A percentile compares a stretch with the other conserved stretches of the same genome.
These are phyloP conservation scores for Etheostoma cragini DNA, from an alignment of 2,113 vertebrate species.

Conservation along the genomic window DNA sequence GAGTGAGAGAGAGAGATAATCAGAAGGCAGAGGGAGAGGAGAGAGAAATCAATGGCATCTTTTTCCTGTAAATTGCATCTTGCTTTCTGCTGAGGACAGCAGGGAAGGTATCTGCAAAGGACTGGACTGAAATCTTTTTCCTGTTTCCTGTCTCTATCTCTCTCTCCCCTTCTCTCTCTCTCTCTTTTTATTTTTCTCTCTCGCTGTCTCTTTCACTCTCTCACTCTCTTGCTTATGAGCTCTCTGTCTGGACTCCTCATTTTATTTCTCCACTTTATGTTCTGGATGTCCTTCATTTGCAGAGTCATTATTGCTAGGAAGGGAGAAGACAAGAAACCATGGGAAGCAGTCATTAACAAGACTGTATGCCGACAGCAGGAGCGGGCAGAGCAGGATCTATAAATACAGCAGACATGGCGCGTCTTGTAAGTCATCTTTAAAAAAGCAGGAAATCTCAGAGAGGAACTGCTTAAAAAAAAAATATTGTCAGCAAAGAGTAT, in stretches of 20 bases:
- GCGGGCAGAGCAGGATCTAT: slow-evolving; percentile 29
- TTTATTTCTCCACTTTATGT: slow-evolving; percentile 26
- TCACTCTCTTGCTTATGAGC: slow-evolving; percentile 42
- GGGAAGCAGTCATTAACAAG: slow-evolving; percentile 44
- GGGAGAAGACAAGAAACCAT: neutral
- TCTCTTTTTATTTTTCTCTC: slow-evolving; percentile 36
- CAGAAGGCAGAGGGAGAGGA: slow-evolving; percentile 39
- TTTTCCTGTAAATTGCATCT: slow-evolving; percentile 77
- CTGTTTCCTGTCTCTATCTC: slow-evolving; percentile 23
- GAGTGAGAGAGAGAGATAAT: slow-evolving; percentile 45
- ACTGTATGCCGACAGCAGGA: slow-evolving; percentile 28
- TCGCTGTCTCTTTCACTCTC: slow-evolving; percentile 27
- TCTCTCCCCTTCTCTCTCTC: slow-evolving; percentile 36
- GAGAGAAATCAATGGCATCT: slow-evolving; percentile 72
- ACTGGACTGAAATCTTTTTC: slow-evolving; percentile 55
- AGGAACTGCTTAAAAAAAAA: neutral
- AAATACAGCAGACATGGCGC: slow-evolving; percentile 18
- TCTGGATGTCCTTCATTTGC: slow-evolving; percentile 57
- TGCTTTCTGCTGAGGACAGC: slow-evolving; percentile 78
- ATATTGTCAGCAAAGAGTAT: neutral
- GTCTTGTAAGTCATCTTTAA: slow-evolving; percentile 14
- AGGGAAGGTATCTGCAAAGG: slow-evolving; percentile 62
- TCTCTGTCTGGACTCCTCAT: slow-evolving; percentile 38
- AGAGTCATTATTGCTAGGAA: slow-evolving; percentile 68
- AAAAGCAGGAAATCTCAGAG: slow-evolving; percentile 19